Percentiles rank a stretch among this genome's conserved stretches.
phyloP scores from a whole-genome alignment of 2,797 vertebrate genomes.

The Pipistrellus nathusii region DNA sequence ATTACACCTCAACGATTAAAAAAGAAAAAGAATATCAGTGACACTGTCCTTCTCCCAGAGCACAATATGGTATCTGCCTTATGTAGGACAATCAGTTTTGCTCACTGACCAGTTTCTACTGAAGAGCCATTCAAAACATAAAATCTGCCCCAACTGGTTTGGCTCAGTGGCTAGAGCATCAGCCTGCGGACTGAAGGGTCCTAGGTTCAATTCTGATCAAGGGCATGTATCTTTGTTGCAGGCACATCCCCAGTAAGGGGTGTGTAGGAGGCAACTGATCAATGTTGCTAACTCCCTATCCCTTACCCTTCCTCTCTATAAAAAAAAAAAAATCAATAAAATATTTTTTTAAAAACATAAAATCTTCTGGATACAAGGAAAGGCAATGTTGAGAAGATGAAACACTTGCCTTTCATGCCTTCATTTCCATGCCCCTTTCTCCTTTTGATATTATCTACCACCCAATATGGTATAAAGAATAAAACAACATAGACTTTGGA shows the following conservation, averaged over 20 bases:
- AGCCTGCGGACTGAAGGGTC: too few relatives aligned
- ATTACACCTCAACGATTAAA: background rate
- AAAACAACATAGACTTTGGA: background rate
- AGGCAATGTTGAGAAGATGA: background rate
- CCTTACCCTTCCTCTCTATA: too few relatives aligned
- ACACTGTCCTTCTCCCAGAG: background rate
- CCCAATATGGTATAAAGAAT: background rate
- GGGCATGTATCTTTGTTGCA: too few relatives aligned
- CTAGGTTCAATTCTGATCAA: too few relatives aligned
- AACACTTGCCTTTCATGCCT: background rate
- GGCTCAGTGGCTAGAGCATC: too few relatives aligned
- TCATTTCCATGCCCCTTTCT: background rate
- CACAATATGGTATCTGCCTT: background rate
- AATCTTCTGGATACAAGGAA: background rate
- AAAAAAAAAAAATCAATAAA: too few relatives aligned
- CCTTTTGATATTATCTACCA: background rate
- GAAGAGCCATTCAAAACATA: background rate
- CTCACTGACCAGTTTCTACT: background rate
- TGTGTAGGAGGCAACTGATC: too few relatives aligned
- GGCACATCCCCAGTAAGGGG: too few relatives aligned
- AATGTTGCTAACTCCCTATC: too few relatives aligned
- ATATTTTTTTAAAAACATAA: background rate
- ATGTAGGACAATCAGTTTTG: accelerated
- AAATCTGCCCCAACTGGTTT: background rate
- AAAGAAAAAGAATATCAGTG: background rate